Percentiles rank a stretch among this genome's conserved stretches.
Conservation (phyloP, 2,888 invertebrate genomes). For the Leptinotarsa tumamoca region DNA sequence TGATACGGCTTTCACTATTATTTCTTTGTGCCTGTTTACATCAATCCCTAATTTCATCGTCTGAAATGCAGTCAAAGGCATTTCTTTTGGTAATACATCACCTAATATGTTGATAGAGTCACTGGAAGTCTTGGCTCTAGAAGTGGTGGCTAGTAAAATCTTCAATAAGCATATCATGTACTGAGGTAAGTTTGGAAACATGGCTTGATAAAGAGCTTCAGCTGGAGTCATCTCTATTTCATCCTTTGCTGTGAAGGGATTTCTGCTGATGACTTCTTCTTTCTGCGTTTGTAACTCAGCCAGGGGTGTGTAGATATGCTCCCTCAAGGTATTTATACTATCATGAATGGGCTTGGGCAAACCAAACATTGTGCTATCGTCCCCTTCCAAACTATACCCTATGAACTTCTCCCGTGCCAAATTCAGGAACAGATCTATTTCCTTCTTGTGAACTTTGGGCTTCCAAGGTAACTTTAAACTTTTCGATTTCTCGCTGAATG, state of each 20-base stretch:
- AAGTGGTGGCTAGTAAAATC: slow-evolving; percentile 96
- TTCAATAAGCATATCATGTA: slow-evolving; percentile 98
- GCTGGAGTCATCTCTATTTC: slow-evolving; percentile 85
- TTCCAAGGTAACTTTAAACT: slow-evolving; percentile 84
- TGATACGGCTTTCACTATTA: slow-evolving; percentile 96
- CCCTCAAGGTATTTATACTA: slow-evolving; percentile 89
- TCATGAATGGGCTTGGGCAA: slow-evolving; percentile 97
- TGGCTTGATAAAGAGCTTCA: slow-evolving; percentile 92
- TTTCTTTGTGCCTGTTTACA: slow-evolving; percentile 98
- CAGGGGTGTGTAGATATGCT: slow-evolving; percentile 93
- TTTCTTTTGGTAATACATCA: slow-evolving; percentile 96
- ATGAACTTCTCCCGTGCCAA: slow-evolving; percentile 95
- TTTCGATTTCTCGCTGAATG: slow-evolving; percentile 14
- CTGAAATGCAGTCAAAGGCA: slow-evolving; percentile 95
- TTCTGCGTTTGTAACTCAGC: slow-evolving; percentile 92
- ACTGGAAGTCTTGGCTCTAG: slow-evolving; percentile 97
- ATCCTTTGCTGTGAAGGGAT: slow-evolving; percentile 88
- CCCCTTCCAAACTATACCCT: slow-evolving; percentile 90
- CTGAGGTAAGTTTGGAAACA: slow-evolving; percentile 95
- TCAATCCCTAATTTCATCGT: slow-evolving; percentile 96
- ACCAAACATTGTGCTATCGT: slow-evolving; percentile 91
- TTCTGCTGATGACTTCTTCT: slow-evolving; percentile 91
- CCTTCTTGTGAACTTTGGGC: slow-evolving; percentile 94
- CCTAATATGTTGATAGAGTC: slow-evolving; percentile 99
- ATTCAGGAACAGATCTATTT: slow-evolving; percentile 92